Evolutionary conservation across 2,888 invertebrate genomes (phyloP).

Genomic region (Strigamia maritima): DNA sequence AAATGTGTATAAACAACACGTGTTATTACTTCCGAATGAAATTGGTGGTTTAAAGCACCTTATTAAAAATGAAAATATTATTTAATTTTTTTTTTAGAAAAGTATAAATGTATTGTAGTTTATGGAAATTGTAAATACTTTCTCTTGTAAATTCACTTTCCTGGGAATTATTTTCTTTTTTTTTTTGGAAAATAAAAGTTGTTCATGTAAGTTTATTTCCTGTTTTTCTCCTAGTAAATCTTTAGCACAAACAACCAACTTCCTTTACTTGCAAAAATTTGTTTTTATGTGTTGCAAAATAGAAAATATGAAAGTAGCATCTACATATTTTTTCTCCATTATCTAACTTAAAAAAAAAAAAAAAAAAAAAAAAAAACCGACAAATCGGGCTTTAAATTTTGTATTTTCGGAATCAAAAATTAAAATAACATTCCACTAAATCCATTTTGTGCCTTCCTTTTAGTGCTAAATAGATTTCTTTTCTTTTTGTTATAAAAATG

Average conservation of each 20-base stretch:
- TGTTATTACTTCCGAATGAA: background rate
- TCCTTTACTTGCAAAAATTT: background rate
- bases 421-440: background rate
- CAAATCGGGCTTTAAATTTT: background rate
- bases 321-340: no score
- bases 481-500: background rate
- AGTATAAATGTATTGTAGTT: no score
- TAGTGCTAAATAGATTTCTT: background rate
- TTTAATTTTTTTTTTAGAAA: no score
- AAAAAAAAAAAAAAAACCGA: background rate
- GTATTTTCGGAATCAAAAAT: background rate
- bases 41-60: background rate
- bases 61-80: no score
- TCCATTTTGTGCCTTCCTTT: background rate
- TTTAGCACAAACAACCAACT: background rate
- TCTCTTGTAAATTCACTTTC: background rate
- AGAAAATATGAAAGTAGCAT: background rate
- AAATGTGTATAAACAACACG: background rate
- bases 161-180: background rate
- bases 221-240: slow-evolving; percentile 19
- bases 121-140: background rate
- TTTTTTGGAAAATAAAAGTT: background rate
- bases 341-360: background rate
- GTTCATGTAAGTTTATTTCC: background rate
- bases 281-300: background rate